Base-by-base conservation (phyloP, 2,113 vertebrate species). In the Tupaia tana region DNA sequence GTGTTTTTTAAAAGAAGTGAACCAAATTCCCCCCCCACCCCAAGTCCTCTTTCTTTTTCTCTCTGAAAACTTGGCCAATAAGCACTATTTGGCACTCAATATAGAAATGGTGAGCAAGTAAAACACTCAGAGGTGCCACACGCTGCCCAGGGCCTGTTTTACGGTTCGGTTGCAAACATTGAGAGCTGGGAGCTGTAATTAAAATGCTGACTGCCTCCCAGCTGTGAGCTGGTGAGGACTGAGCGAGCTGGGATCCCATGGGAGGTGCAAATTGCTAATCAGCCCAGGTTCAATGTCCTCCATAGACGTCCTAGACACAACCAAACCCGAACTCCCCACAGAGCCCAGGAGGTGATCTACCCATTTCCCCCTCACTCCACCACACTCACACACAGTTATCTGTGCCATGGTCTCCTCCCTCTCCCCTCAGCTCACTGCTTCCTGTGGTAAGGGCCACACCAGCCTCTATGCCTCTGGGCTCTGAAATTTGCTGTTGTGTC, bases 131-230 rank as follows among this genome's bases (percentile, higher is more conserved):
- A 91, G 95, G 96, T 73, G 94, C 94, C 92, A 81, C 94, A 4
- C 15, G 83, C 29, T 75, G 94, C 96, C 96, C 90, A 89, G 95
- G 82, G 96, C 92, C 91, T 80, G 92, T 89, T 94, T 96, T 56
- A 95, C 67, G 66, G 84, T 80, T 73, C 78, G 92, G 89, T 24
- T 91, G 83, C 82, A 81, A 93, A 84, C 90, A 74, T 24, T 84
- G 96, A 92, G 91, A 75, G 56, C 78, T 61, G 73, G 84, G 88
- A 83, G 52, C 96, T 84, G 89, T 83, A 43, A 89, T 89, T 93
- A 92, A 92, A 96, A 93, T 73, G 94, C 96, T 86, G 86, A 94
- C 77, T 34, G 88, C 92, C 81, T 96, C 96, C 92, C 73, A 59
- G 20, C 87, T 27, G 79, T 3, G 61, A 69, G 6, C 61, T 12